These are phyloP conservation scores for Lasioglossum oenotherae DNA, from an alignment of 2,888 invertebrate genomes.

Conservation along the genomic window DNA sequence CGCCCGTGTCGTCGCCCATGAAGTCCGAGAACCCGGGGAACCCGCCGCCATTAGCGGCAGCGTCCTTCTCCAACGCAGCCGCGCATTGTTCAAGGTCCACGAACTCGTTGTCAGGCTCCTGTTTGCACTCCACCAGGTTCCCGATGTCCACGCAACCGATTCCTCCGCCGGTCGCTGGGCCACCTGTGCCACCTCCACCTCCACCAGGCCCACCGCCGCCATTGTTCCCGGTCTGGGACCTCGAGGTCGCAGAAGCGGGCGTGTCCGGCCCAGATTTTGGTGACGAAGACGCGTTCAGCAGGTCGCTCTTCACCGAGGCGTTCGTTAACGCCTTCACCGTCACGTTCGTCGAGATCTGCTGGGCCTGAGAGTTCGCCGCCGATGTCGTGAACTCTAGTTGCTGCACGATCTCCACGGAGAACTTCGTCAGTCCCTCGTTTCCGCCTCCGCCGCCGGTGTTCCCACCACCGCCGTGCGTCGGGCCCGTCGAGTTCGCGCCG, in stretches of 20 bases:
- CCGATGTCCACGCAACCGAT: conserved; percentile 86
- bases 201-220: conserved; percentile 78
- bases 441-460: conserved; percentile 82
- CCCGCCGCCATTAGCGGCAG: conserved; percentile 89
- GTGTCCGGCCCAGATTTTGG: conserved; percentile 85
- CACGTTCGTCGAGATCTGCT: conserved; percentile 96
- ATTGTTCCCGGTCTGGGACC: conserved; percentile 74
- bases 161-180: conserved; percentile 69
- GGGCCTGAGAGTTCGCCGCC: conserved; percentile 93
- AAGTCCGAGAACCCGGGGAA: conserved; percentile 93
- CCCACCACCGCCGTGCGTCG: conserved; percentile 58
- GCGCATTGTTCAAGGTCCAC: conserved; percentile 94
- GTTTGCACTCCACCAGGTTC: conserved; percentile 92
- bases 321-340: conserved; percentile 93
- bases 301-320: conserved; percentile 88
- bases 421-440: conserved; percentile 87
- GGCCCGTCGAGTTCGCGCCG: conserved; percentile 72
- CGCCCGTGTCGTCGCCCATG: conserved; percentile 93
- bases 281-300: conserved; percentile 83
- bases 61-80: conserved; percentile 94
- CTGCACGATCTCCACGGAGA: conserved; percentile 96
- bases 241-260: conserved; percentile 78
- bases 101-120: conserved; percentile 94
- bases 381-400: conserved; percentile 95
- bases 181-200: conserved; percentile 81